Percentiles rank a stretch among this genome's conserved stretches.
phyloP scores from a whole-genome alignment of 2,797 vertebrate genomes.

The Lepus oiostolus region DNA sequence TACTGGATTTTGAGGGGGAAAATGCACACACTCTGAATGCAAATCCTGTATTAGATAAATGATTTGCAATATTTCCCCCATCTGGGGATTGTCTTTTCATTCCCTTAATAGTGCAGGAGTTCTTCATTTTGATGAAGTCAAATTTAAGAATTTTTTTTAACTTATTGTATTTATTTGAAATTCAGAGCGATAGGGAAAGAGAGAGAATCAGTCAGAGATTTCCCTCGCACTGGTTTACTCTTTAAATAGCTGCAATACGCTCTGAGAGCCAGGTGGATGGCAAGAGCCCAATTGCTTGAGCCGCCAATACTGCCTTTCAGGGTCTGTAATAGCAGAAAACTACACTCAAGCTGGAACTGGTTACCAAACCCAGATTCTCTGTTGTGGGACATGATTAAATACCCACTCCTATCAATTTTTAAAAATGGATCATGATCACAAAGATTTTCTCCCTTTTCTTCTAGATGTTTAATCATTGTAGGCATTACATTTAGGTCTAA shows the following conservation, averaged over 20 bases:
- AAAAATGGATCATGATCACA: not conserved
- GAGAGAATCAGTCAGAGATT: no score
- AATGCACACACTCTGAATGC: not conserved
- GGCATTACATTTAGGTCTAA: not conserved
- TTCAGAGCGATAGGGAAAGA: no score
- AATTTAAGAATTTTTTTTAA: not conserved
- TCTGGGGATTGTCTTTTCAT: not conserved
- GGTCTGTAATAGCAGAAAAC: no score
- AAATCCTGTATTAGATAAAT: not conserved
- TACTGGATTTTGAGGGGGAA: not conserved
- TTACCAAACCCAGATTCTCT: no score
- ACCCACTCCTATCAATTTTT: not conserved
- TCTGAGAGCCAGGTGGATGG: no score
- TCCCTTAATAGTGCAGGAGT: not conserved
- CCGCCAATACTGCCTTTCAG: no score
- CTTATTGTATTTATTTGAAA: no score
- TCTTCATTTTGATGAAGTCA: conserved; percentile 18
- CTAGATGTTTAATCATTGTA: not conserved
- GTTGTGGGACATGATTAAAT: no score
- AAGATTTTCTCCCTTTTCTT: conserved; percentile 19
- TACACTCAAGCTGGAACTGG: no score
- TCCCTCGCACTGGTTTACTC: no score
- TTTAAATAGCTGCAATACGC: no score
- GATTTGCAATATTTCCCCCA: not conserved
- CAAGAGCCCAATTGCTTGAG: no score